Evolutionary conservation across 2,888 invertebrate species (phyloP).

Genomic region (Zaprionus lineosus): DNA sequence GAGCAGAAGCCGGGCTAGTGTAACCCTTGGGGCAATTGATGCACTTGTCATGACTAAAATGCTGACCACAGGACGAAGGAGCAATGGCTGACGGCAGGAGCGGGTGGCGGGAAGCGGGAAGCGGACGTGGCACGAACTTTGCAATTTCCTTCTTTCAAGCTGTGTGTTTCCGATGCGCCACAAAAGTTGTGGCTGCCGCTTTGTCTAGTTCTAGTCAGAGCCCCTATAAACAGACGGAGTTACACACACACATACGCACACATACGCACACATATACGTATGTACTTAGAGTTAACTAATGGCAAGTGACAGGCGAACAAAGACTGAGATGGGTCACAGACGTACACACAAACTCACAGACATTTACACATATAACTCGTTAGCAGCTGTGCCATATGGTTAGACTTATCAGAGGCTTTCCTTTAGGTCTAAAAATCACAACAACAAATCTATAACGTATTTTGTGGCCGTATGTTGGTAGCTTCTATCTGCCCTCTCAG

Average conservation of each 20-base stretch:
- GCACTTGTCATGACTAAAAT: conserved; percentile 52
- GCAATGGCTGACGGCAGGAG: not conserved
- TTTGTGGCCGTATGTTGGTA: conserved; percentile 34
- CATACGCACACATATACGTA: conserved; percentile 9
- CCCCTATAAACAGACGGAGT: not conserved
- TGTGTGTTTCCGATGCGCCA: conserved; percentile 59
- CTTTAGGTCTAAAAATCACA: conserved; percentile 23
- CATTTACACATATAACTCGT: conserved; percentile 62
- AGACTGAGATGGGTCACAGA: conserved; percentile 29
- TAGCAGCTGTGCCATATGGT: conserved; percentile 56
- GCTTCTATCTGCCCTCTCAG: conserved; percentile 9
- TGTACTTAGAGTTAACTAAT: conserved; percentile 36
- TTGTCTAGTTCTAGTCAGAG: conserved; percentile 30
- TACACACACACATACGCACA: conserved; percentile 7
- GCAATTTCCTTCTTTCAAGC: conserved; percentile 72
- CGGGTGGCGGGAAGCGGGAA: conserved; percentile 14
- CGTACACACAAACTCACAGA: too few relatives aligned
- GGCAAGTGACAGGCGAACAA: conserved; percentile 68
- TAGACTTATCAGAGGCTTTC: conserved; percentile 34
- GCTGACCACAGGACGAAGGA: conserved; percentile 41
- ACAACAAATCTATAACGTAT: conserved; percentile 65
- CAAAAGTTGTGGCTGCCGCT: conserved; percentile 53
- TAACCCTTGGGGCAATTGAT: conserved; percentile 50
- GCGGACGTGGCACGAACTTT: conserved; percentile 62
- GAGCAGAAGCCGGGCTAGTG: too few relatives aligned